These are phyloP conservation scores for Gyrodactylus bullatarudis DNA, from an alignment of 1,140 invertebrate genomes.

Conservation along the genomic window DNA sequence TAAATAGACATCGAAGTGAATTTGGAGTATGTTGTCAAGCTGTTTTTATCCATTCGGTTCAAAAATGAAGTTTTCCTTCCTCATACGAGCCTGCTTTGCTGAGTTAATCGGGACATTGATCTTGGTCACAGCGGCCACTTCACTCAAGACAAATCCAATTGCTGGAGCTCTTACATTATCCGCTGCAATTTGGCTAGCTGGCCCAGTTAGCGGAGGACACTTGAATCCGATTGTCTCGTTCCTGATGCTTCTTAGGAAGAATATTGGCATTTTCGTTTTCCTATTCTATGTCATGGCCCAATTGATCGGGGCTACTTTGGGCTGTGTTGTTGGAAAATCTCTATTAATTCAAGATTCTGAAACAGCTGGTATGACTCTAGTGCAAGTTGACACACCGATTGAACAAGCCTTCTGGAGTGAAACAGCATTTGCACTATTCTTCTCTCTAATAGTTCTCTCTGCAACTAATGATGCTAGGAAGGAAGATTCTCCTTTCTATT, in stretches of 20 bases:
- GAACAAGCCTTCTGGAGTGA: not conserved
- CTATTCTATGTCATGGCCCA: not conserved
- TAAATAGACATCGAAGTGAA: no score
- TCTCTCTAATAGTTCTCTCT: not conserved
- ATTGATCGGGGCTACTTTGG: not conserved
- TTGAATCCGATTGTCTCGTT: not conserved
- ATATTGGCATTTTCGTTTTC: not conserved
- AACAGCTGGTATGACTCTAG: not conserved
- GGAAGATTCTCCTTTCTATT: not conserved
- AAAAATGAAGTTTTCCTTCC: not conserved
- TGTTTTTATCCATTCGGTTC: not conserved
- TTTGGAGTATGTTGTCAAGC: not conserved
- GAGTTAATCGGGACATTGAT: not conserved
- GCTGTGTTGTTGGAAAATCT: not conserved
- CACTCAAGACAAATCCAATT: not conserved
- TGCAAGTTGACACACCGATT: not conserved
- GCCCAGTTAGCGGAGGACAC: not conserved
- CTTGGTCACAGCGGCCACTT: not conserved
- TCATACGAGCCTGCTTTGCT: not conserved
- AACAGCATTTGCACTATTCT: not conserved
- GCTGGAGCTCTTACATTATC: not conserved
- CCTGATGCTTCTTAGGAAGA: not conserved
- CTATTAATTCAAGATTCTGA: not conserved
- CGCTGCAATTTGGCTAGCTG: not conserved
- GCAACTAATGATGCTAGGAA: not conserved